A percentile compares a stretch with the other conserved stretches of the same genome.
phyloP scores from a whole-genome alignment of 2,797 vertebrate genomes.

The Falco biarmicus region DNA sequence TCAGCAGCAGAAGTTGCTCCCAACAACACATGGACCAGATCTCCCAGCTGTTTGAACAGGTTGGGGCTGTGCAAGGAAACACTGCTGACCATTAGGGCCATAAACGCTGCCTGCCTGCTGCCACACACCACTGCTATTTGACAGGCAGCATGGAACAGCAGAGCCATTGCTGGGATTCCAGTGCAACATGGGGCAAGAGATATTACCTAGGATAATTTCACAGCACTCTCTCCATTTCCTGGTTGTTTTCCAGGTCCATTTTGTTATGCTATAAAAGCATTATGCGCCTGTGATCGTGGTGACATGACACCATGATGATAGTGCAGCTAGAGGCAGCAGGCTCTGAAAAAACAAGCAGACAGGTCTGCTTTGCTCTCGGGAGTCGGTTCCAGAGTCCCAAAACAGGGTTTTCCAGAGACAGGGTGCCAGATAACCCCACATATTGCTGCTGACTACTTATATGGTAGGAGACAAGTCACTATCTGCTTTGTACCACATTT shows the following conservation, averaged over 20 bases:
- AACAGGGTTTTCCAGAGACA: not conserved
- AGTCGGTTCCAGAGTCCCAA: not conserved
- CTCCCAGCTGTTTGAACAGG: fast-evolving
- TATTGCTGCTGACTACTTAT: not conserved
- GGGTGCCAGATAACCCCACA: not conserved
- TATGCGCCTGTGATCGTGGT: constrained; percentile 4
- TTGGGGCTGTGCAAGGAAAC: not conserved
- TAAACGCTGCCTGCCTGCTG: not conserved
- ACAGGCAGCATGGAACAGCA: fast-evolving
- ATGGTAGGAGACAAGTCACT: not conserved
- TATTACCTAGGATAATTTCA: not conserved
- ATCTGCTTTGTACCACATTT: not conserved
- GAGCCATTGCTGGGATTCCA: not conserved
- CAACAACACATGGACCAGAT: fast-evolving
- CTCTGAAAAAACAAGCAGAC: not conserved
- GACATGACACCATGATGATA: not conserved
- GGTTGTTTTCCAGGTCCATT: constrained; percentile 32
- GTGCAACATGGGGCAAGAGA: not conserved
- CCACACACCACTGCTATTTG: not conserved
- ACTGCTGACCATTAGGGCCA: not conserved
- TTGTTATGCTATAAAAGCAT: not conserved
- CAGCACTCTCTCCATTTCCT: not conserved
- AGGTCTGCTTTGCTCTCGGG: not conserved
- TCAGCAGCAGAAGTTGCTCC: not conserved
- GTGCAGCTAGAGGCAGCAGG: not conserved